Evolutionary conservation across 2,797 vertebrate genomes (phyloP).

Genomic region (Acanthiza pusilla): DNA sequence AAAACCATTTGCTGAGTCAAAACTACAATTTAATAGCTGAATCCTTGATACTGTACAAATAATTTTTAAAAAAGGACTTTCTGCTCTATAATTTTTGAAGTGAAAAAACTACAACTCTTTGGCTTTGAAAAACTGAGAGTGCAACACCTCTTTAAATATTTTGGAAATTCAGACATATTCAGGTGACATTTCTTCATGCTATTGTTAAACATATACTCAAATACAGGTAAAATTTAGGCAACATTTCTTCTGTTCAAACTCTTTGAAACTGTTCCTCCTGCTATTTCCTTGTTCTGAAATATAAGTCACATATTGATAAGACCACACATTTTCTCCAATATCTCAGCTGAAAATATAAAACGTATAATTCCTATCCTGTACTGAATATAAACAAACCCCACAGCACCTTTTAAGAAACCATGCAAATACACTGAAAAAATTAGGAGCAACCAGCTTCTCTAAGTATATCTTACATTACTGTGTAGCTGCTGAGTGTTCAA

Average conservation of each 20-base stretch:
- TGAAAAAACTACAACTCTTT: neutral
- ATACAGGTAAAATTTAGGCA: neutral
- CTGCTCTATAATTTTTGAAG: neutral
- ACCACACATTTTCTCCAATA: neutral
- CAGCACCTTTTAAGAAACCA: neutral
- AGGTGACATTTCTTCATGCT: neutral
- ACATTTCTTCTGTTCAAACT: neutral
- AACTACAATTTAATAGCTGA: neutral
- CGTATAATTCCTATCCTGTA: neutral
- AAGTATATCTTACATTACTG: neutral
- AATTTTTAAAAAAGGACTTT: fast-evolving
- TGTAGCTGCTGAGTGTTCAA: neutral
- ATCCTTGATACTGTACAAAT: neutral
- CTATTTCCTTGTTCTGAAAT: neutral
- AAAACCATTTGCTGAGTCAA: neutral
- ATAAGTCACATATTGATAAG: neutral
- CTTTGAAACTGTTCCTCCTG: neutral
- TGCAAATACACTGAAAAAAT: neutral
- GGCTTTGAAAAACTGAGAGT: neutral
- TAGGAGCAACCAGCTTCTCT: neutral
- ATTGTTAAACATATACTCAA: neutral
- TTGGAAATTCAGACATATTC: neutral
- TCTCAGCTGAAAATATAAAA: neutral
- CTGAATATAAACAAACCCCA: neutral
- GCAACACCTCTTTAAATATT: neutral